These are phyloP conservation scores for Anthophora plumipes DNA, from an alignment of 2,888 invertebrate genomes.

Conservation along the genomic window DNA sequence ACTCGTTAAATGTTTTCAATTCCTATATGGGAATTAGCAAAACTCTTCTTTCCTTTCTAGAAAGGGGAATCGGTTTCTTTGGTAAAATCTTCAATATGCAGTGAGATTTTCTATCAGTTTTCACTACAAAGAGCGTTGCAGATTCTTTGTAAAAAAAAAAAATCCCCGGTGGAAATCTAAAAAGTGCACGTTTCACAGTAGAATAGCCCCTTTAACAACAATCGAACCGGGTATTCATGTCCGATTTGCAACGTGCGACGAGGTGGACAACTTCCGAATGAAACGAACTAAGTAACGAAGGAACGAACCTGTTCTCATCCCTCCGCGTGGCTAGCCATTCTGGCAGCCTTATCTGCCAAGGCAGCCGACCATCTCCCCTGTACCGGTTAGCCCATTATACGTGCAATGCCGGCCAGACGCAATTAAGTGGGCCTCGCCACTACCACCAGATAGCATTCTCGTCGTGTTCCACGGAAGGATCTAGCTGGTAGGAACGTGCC, in stretches of 20 bases:
- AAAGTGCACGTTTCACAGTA: no score
- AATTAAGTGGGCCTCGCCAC: constrained; percentile 67
- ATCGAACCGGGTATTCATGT: constrained; percentile 23
- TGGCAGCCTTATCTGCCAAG: constrained; percentile 67
- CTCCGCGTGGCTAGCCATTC: constrained; percentile 37
- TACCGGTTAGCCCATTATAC: constrained; percentile 62
- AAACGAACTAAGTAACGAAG: constrained; percentile 51
- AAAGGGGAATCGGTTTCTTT: no score
- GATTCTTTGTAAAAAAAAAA: no score
- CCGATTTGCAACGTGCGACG: constrained; percentile 7
- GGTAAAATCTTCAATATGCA: no score
- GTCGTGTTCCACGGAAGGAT: constrained; percentile 49
- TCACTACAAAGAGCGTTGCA: no score
- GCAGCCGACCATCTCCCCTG: constrained; percentile 42
- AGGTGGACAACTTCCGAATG: constrained; percentile 15
- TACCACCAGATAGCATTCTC: constrained; percentile 60
- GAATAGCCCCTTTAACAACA: no score
- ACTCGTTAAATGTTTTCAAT: no score
- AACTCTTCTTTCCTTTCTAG: no score
- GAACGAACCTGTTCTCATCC: constrained; percentile 37
- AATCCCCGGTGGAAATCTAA: no score
- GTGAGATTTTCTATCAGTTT: no score
- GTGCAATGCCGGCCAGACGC: constrained; percentile 68
- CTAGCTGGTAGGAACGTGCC: constrained; percentile 57
- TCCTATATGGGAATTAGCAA: no score